Evolutionary conservation across 2,888 invertebrate species (phyloP), one percentile per base, ranked within the genome.

Genomic region (Apamea epomidion): DNA sequence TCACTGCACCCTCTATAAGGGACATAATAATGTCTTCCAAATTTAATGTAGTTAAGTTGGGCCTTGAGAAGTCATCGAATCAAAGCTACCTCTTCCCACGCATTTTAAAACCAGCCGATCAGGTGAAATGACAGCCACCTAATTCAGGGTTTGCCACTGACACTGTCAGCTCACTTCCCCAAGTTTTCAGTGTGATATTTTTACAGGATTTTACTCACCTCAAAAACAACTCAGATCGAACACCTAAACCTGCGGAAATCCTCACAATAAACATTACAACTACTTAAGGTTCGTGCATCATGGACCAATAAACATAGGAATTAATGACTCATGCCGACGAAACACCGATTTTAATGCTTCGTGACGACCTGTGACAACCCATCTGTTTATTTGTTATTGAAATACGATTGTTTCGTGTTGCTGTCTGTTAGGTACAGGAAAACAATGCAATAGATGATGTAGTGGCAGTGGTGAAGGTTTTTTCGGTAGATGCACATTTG

Each of bases 321-420:
- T 94, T 95, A 96, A 96, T 95, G 96, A 94, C 84, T 95, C 95
- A 95, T 95, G 94, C 93, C 90, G 93, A 90, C 92, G 92, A 93
- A 95, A 96, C 95, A 95, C 95, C 93, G 95, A 94, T 96, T 95
- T 94, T 96, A 95, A 96, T 95, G 94, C 94, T 93, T 95, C 94
- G 94, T 95, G 95, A 94, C 95, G 93, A 92, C 89, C 92, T 91
- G 89, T 92, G 93, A 94, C 94, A 93, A 92, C 92, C 91, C 91
- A 91, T 92, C 91, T 91, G 91, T 93, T 92, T 92, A 90, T 90
- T 91, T 87, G 88, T 87, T 87, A 86, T 88, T 90, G 91, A 92
- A 91, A 88, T 91, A 92, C 90, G 91, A 90, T 80, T 76, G 82
- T 85, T 77, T 86, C 90, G 90, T 89, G 90, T 90, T 85, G 86